phyloP scores from a whole-genome alignment of 2,113 vertebrate genomes.

The Atractosteus spatula region DNA sequence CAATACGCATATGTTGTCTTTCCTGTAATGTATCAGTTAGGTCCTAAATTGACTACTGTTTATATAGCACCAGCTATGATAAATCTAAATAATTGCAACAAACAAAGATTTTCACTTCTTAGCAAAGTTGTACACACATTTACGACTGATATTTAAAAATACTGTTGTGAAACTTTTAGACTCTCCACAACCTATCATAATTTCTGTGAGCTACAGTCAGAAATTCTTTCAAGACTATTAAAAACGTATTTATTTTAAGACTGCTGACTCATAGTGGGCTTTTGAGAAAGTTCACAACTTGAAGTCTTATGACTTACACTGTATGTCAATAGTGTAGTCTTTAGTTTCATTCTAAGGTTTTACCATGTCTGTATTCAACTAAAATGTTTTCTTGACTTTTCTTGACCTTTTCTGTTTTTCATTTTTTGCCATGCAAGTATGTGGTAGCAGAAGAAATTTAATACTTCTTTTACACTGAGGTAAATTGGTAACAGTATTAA shows the following conservation, averaged over 20 bases:
- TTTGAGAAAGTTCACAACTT: conserved; percentile 44
- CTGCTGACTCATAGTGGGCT: conserved; percentile 33
- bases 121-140: no score
- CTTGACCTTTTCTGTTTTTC: conserved; percentile 59
- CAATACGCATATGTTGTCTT: no score
- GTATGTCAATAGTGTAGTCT: conserved; percentile 50
- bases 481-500: conserved; percentile 42
- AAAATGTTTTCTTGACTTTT: conserved; percentile 69
- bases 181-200: not conserved
- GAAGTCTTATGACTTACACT: conserved; percentile 36
- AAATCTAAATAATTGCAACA: no score
- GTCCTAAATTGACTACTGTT: no score
- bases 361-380: conserved; percentile 63
- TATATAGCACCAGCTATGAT: no score
- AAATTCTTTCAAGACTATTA: conserved; percentile 10
- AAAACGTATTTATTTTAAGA: conserved; percentile 4
- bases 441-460: conserved; percentile 57
- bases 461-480: conserved; percentile 55
- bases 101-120: no score
- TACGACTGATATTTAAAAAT: no score
- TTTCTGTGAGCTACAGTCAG: not conserved
- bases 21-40: no score
- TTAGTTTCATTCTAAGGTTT: conserved; percentile 61
- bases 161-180: conserved; percentile 3
- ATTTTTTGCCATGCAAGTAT: conserved; percentile 58